Evolutionary conservation across 2,113 vertebrate genomes (phyloP).

Genomic region (Sitta europaea): DNA sequence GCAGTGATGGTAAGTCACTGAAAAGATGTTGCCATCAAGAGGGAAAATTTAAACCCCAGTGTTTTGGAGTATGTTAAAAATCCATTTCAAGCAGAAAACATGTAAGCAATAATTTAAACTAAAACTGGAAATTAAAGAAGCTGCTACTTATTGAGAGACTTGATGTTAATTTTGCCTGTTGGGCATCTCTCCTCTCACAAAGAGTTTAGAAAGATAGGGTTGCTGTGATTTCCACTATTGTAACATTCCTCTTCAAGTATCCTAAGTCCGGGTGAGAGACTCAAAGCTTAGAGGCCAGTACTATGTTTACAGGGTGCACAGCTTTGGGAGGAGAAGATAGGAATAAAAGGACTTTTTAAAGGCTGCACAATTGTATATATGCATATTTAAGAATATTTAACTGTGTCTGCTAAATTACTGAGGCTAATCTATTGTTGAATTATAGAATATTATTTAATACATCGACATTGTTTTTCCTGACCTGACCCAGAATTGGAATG

Average conservation of each 20-base stretch:
- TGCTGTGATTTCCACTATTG: not conserved
- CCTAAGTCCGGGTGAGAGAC: not conserved
- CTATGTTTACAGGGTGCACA: not conserved
- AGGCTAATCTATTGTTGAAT: slow-evolving; percentile 29
- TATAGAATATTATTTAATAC: slow-evolving; percentile 42
- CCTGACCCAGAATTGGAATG: slow-evolving; percentile 53
- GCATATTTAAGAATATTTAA: slow-evolving; percentile 53
- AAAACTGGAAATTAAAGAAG: slow-evolving; percentile 26
- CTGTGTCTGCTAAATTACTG: slow-evolving; percentile 9
- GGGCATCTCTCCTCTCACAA: not conserved
- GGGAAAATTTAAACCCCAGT: not conserved
- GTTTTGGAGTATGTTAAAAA: not conserved
- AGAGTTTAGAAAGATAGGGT: not conserved
- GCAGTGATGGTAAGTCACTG: not conserved
- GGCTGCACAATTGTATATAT: slow-evolving; percentile 26
- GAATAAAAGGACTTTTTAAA: slow-evolving; percentile 4
- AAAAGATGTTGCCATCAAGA: not conserved
- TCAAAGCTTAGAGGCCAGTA: slow-evolving; percentile 19
- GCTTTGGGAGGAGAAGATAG: slow-evolving; percentile 3
- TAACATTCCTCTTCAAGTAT: slow-evolving; percentile 21
- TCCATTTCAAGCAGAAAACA: not conserved
- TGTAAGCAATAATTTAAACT: not conserved
- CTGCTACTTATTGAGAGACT: slow-evolving; percentile 2
- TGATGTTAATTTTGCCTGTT: not conserved
- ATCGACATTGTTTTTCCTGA: not conserved